Conservation (phyloP, 1,140 invertebrate genomes). For the Sinonovacula constricta region DNA sequence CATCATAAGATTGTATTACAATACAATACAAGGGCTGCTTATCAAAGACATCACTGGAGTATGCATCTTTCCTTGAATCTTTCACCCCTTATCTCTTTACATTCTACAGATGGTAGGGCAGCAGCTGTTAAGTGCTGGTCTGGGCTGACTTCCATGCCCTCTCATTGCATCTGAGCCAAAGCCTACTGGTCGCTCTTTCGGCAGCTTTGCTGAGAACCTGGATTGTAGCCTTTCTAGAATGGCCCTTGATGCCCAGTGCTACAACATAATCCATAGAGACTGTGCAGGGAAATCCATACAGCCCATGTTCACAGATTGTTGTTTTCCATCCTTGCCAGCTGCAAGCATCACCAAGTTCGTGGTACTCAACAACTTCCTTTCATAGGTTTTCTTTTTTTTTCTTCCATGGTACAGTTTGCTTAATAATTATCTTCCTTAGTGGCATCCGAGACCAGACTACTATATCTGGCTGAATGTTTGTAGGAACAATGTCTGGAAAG, state of each 20-base stretch:
- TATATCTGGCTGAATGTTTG: too few species aligned
- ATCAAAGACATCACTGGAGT: conserved; percentile 16
- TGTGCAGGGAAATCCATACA: conserved; percentile 45
- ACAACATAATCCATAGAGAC: conserved; percentile 37
- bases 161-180: conserved; percentile 28
- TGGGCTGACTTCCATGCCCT: conserved; percentile 17
- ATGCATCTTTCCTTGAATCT: conserved; percentile 18
- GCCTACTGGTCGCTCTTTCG: conserved; percentile 36
- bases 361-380: conserved; percentile 30
- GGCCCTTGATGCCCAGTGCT: conserved; percentile 14
- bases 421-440: too few species aligned
- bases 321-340: conserved; percentile 22
- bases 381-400: conserved; percentile 9
- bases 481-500: too few species aligned
- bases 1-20: too few species aligned
- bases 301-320: conserved; percentile 25
- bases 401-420: conserved; percentile 25
- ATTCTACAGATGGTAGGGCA: too few species aligned
- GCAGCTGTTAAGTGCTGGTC: conserved; percentile 15
- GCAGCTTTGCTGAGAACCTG: background rate
- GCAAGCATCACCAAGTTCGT: conserved; percentile 4
- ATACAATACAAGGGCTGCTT: too few species aligned
- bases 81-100: conserved; percentile 24
- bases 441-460: too few species aligned
- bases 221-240: background rate